Percentiles rank a stretch among this genome's conserved stretches.
Evolutionary conservation across 2,113 vertebrate genomes (phyloP).

Genomic region (Poeciliopsis prolifica): DNA sequence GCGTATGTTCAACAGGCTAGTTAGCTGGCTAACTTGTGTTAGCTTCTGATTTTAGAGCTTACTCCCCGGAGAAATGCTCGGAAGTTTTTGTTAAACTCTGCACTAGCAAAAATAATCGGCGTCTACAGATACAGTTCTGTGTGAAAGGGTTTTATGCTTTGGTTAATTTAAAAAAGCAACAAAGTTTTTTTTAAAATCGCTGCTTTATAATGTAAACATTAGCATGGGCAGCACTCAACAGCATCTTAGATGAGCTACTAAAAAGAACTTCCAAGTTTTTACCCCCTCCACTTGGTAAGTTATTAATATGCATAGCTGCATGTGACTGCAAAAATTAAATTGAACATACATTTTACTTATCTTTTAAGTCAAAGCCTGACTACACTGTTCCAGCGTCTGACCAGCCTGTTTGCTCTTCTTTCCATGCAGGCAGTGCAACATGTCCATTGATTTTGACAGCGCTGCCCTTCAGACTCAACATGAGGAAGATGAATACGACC

Average conservation of each 20-base stretch:
- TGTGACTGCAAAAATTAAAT: not conserved
- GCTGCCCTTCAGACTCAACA: slow-evolving; percentile 81
- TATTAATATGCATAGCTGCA: not conserved
- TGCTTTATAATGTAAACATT: slow-evolving; percentile 32
- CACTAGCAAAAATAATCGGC: no score
- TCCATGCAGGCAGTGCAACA: slow-evolving; percentile 41
- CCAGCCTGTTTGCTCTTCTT: not conserved
- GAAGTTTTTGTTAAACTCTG: not conserved
- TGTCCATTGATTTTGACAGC: slow-evolving; percentile 84
- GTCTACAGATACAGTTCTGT: no score
- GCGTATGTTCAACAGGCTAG: not conserved
- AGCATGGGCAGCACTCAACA: not conserved
- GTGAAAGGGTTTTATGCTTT: not conserved
- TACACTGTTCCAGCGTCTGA: not conserved
- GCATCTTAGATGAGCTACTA: not conserved
- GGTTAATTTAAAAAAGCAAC: not conserved
- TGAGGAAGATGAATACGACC: slow-evolving; percentile 81
- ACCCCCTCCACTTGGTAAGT: slow-evolving; percentile 34
- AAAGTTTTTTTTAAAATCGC: not conserved
- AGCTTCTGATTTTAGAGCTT: slow-evolving; percentile 4
- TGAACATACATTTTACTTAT: not conserved
- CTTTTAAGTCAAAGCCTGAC: not conserved
- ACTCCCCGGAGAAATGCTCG: not conserved
- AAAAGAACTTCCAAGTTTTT: not conserved
- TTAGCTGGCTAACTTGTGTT: slow-evolving; percentile 14